These are phyloP conservation scores for Sogatella furcifera DNA, from an alignment of 1,140 invertebrate species.

Conservation along the genomic window DNA sequence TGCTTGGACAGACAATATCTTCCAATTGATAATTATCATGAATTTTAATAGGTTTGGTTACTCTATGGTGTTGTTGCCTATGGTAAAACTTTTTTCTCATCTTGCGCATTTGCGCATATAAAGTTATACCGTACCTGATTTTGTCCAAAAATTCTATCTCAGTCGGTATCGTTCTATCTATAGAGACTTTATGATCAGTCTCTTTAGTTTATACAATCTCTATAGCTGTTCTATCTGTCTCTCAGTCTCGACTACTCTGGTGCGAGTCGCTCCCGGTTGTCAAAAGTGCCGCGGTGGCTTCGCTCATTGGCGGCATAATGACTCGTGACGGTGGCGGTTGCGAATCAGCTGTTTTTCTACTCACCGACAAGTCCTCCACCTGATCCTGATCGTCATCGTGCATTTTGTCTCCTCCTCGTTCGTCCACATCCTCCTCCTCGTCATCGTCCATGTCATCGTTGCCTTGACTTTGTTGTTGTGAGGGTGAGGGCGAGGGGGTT, in stretches of 20 bases:
- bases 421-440: conserved; percentile 4
- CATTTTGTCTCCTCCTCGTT: neutral
- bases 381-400: conserved; percentile 29
- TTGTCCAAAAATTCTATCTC: too few species aligned
- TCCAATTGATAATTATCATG: too few species aligned
- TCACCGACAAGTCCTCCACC: conserved; percentile 39
- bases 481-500: conserved; percentile 14
- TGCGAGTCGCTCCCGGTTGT: conserved; percentile 21
- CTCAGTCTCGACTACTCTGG: conserved; percentile 6
- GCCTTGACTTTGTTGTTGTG: conserved; percentile 7
- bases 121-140: too few species aligned
- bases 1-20: too few species aligned
- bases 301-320: conserved; percentile 29
- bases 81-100: too few species aligned
- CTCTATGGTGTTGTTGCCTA: too few species aligned
- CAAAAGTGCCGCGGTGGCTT: conserved; percentile 20
- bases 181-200: too few species aligned
- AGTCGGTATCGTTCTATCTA: too few species aligned
- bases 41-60: too few species aligned
- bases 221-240: neutral
- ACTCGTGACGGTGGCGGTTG: conserved; percentile 20
- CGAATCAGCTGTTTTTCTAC: conserved; percentile 25
- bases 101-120: too few species aligned
- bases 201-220: too few species aligned
- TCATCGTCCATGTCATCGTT: neutral